Evolutionary conservation across 2,797 vertebrate genomes (phyloP).

Genomic region (Cyclura pinguis): DNA sequence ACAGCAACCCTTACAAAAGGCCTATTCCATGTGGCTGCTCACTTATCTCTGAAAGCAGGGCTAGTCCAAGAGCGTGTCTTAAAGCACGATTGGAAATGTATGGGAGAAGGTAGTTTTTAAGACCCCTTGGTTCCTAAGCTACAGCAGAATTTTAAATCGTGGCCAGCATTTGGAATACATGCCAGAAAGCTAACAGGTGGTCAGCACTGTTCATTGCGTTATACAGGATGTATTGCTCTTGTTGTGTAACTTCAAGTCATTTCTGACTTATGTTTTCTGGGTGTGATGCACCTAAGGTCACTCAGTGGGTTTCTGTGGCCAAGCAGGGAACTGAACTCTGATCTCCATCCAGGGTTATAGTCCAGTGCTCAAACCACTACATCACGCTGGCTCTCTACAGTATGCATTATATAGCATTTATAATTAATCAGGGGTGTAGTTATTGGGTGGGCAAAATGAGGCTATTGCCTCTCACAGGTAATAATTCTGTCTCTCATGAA

Average conservation of each 20-base stretch:
- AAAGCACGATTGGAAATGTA: background rate
- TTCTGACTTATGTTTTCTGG: too few relatives aligned
- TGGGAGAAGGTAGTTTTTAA: background rate
- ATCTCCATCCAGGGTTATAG: too few relatives aligned
- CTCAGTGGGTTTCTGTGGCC: too few relatives aligned
- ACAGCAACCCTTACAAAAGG: background rate
- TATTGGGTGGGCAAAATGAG: too few relatives aligned
- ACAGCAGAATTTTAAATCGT: background rate
- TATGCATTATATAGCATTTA: background rate
- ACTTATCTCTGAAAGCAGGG: background rate
- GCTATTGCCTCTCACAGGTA: too few relatives aligned
- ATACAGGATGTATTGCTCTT: background rate
- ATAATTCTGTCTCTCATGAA: too few relatives aligned
- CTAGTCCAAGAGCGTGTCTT: background rate
- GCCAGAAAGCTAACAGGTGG: background rate
- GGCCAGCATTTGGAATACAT: background rate
- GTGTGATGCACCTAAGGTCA: too few relatives aligned
- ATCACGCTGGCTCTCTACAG: too few relatives aligned
- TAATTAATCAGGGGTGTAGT: background rate
- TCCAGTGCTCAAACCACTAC: too few relatives aligned
- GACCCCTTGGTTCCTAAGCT: background rate
- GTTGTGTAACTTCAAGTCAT: too few relatives aligned
- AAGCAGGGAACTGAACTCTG: too few relatives aligned
- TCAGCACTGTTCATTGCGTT: background rate
- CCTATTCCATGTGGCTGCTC: background rate